phyloP scores from a whole-genome alignment of 2,113 vertebrate species.

The Heterocephalus glaber region DNA sequence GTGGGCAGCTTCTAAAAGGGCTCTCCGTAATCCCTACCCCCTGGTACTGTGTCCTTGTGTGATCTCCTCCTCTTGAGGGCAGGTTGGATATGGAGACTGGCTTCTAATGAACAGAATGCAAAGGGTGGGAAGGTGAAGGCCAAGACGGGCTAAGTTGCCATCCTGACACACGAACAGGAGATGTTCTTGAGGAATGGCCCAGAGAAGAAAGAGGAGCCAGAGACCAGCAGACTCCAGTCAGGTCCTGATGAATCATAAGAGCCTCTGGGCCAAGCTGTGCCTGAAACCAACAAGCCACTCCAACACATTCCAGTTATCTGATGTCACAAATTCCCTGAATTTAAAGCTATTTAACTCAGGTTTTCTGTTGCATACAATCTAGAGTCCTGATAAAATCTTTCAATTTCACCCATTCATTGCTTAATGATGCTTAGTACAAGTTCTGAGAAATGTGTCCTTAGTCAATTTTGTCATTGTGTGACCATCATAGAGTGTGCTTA shows the following conservation, averaged over 20 bases:
- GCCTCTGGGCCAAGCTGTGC: neutral
- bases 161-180: neutral
- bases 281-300: neutral
- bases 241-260: neutral
- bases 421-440: neutral
- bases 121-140: neutral
- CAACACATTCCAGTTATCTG: too few species aligned
- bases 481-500: neutral
- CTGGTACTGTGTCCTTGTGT: neutral
- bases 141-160: neutral
- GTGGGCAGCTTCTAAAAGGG: neutral
- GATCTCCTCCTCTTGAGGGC: neutral
- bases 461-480: neutral
- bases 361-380: neutral
- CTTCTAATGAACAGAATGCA: neutral
- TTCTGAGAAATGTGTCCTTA: neutral
- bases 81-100: neutral
- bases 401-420: neutral
- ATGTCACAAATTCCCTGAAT: neutral
- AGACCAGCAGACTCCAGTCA: neutral
- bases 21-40: neutral
- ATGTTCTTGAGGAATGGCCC: neutral
- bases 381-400: neutral
- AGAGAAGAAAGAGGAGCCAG: neutral
- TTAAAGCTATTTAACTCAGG: neutral